Evolutionary conservation across 2,888 invertebrate genomes (phyloP), one percentile per base, ranked within the genome.

Genomic region (Coenonympha arcania): DNA sequence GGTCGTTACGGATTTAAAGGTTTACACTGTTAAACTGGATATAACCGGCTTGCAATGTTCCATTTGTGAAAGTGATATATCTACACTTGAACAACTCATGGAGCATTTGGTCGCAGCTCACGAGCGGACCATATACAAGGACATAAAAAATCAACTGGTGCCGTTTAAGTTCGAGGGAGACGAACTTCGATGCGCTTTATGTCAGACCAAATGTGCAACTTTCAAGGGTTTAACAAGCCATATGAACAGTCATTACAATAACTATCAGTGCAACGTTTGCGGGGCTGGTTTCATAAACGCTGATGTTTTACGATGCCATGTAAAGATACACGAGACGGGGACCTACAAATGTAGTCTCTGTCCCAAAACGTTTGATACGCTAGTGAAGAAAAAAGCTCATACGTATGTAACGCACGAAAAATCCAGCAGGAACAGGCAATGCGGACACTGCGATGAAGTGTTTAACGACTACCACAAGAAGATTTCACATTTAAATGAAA

Each of bases 211-310:
- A 26, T 62, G 59, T 18, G 36, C 48, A 6, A 52, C 52, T 26
- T 62, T 63, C 22, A 59, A 56, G 52, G 52, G 43, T 26, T 52
- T 79, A 2, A 67, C 69, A 6, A 71, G 73, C 43, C 79, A 79
- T 16, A 79, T 80, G 78, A 76, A 78, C 45, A 61, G 60, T 0
- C 80, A 79, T 58, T 76, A 64, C 11, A 65, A 69, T 4, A 78
- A 80, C 52, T 78, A 69, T 28, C 48, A 71, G 6, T 80, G 79
- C 40, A 62, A 68, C 2, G 59, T 66, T 2, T 80, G 79, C 34
- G 68, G 69, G 2, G 66, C 69, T 2, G 71, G 71, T 0, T 78
- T 71, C 45, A n/a, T n/a, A n/a, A n/a, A n/a, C n/a, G n/a, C n/a
- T 5, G 52, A 54, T 16, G 55, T 55, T n/a, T 33, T 64, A 4